Base-by-base conservation (phyloP, 2,888 invertebrate species). In the Eristalis pertinax region DNA sequence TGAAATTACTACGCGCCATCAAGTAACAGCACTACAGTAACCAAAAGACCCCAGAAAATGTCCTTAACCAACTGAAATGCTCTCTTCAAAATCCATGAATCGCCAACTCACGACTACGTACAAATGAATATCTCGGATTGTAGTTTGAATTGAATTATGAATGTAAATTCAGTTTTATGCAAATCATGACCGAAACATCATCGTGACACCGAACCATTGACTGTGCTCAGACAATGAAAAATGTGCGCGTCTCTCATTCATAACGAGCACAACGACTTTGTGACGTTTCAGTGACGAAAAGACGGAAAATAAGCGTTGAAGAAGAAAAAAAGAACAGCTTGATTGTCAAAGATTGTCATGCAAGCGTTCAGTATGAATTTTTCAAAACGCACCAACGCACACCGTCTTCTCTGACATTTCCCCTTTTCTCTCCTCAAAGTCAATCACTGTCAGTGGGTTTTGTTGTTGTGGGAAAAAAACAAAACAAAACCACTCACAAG, bases 241-340 rank as follows among this genome's bases (percentile, higher is more conserved):
- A 67, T 65, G 65, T 41, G 63, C 70, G 60, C 77, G 68, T 68
- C 68, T 75, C 78, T 58, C 84, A 84, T 84, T 79, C 84, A 79
- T 60, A 84, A 74, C n/a, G 22, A 38, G 69, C 50, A 67, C 62
- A 67, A 62, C 26, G 43, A 68, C 50, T 50, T 50, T 19, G 50
- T 5, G 50, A 50, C 19, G 50, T 19, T 50, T 50, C 19, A 19
- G 50, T 19, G n/a, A 19, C 50, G 50, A 50, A 50, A 50, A n/a
- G n/a, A 19, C 4, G 19, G 50, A 50, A 50, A 19, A 50, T 19
- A 50, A 50, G 2, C 50, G 19, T n/a, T 19, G 19, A 50, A 50
- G 19, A 32, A 32, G 19, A 50, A 8, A 50, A 50, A 50, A 50
- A 19, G 50, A 50, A 50, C 50, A 50, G 19, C 19, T 50, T n/a